phyloP scores from a whole-genome alignment of 2,888 invertebrate genomes.

The Urechis unicinctus region DNA sequence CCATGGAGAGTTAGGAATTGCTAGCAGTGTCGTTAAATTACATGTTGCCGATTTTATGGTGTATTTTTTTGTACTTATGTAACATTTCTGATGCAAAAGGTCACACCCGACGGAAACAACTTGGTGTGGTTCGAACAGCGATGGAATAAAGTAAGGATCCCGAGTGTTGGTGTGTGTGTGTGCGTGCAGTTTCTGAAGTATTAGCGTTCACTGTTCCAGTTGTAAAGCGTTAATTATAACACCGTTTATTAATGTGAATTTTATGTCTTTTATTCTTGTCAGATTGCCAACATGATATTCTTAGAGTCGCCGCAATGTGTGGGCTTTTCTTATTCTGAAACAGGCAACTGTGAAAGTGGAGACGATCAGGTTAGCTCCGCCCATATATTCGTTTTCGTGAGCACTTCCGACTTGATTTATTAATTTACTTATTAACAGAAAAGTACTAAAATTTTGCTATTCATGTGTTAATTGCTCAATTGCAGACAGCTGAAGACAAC shows the following conservation, averaged over 20 bases:
- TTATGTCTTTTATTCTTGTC: too few species aligned
- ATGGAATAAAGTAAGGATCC: not conserved
- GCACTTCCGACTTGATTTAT: too few species aligned
- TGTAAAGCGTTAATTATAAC: not conserved
- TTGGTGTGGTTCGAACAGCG: not conserved
- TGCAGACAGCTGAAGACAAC: slow-evolving; percentile 14
- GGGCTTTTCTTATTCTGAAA: slow-evolving; percentile 14
- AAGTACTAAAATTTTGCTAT: not conserved
- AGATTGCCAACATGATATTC: slow-evolving; percentile 20
- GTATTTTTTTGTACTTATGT: too few species aligned
- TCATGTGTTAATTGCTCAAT: not conserved
- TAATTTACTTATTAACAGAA: not conserved
- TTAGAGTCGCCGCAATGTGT: slow-evolving; percentile 19
- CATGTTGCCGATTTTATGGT: too few species aligned
- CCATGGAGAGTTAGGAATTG: slow-evolving; percentile 16
- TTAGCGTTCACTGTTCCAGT: not conserved
- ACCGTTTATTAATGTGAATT: not conserved
- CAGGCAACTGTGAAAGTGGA: slow-evolving; percentile 18
- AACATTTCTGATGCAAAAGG: too few species aligned
- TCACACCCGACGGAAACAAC: not conserved
- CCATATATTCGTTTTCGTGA: not conserved
- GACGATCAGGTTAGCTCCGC: slow-evolving; percentile 35
- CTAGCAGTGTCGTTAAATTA: too few species aligned
- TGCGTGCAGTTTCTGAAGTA: not conserved
- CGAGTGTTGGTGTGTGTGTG: too few species aligned